Base-by-base conservation (phyloP, 2,888 invertebrate genomes). In the Aleiodes alternator region DNA sequence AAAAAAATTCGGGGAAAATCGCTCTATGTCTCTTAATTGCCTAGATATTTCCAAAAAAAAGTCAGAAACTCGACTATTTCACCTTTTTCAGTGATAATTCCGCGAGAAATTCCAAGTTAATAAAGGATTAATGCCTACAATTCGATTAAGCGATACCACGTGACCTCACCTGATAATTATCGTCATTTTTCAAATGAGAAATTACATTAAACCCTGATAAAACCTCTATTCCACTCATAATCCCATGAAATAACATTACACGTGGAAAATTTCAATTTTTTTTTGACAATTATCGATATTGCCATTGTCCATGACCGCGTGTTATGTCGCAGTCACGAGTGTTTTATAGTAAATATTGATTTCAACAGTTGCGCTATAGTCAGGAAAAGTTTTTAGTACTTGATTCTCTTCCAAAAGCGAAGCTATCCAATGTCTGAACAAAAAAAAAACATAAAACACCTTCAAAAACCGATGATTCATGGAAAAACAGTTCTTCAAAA, bases 291-390 rank as follows among this genome's bases (percentile, higher is more conserved):
- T 14, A 64, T 64, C 23, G 12, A 43, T 64, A 48, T 14, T 38
- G 23, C 4, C 23, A 64, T 16, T 64, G 48, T 64, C 64, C 64
- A 38, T 64, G 64, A 64, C 64, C 48, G 43, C 14, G 38, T 23
- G 48, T 8, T 43, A 5, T 43, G 64, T 64, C 7, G 48, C 64
- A 64, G 64, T 23, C 16, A 23, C 16, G 48, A 14, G n/a, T 34
- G 34, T 59, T 12, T 29, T 38, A 31, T 59, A 12, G 31, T 6
- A 34, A n/a, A 59, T 38, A 64, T 64, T 64, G 64, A 64, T 64
- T 64, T 64, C 43, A 64, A 64, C 23, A 16, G 3, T 64, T 8
- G 34, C 4, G 6, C 34, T 8, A 14, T 34, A 57, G 34, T 64
- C 48, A 48, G 23, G 23, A 16, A 43, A 14, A 43, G 9, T 43